Evolutionary conservation across 2,888 invertebrate species (phyloP).

Genomic region (Andrena camellia): DNA sequence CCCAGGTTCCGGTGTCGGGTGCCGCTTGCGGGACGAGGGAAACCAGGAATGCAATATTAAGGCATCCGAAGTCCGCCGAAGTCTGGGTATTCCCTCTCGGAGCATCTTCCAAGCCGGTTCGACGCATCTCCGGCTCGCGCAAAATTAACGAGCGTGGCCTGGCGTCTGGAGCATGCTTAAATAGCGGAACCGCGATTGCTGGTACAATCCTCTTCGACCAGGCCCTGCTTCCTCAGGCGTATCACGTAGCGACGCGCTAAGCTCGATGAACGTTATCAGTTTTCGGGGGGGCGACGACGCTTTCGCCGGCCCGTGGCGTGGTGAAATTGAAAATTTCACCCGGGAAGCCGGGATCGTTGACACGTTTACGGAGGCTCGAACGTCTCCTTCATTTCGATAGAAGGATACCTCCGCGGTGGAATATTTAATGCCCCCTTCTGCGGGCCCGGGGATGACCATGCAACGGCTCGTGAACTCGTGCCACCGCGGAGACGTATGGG

Average conservation of each 20-base stretch:
- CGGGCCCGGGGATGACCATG: not conserved
- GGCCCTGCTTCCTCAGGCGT: not conserved
- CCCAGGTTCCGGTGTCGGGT: constrained; percentile 46
- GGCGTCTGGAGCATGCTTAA: constrained; percentile 60
- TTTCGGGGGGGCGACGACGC: not conserved
- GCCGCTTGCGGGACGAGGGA: constrained; percentile 62
- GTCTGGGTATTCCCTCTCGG: constrained; percentile 73
- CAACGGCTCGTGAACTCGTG: not conserved
- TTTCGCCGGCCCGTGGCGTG: not conserved
- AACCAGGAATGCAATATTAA: constrained; percentile 80
- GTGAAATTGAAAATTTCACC: constrained; percentile 11
- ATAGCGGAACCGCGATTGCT: constrained; percentile 54
- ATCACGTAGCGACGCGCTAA: constrained; percentile 24
- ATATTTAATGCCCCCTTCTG: not conserved
- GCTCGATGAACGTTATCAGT: not conserved
- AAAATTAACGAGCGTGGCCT: constrained; percentile 63
- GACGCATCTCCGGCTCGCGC: constrained; percentile 55
- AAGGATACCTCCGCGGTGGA: not conserved
- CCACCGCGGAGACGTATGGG: not conserved
- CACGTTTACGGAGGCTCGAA: not conserved
- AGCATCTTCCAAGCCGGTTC: constrained; percentile 42
- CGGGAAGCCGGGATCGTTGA: not conserved
- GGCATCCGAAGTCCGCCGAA: constrained; percentile 75
- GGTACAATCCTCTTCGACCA: constrained; percentile 35
- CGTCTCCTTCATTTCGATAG: not conserved